Evolutionary conservation across 2,113 vertebrate genomes (phyloP).

Genomic region (Cervus canadensis): DNA sequence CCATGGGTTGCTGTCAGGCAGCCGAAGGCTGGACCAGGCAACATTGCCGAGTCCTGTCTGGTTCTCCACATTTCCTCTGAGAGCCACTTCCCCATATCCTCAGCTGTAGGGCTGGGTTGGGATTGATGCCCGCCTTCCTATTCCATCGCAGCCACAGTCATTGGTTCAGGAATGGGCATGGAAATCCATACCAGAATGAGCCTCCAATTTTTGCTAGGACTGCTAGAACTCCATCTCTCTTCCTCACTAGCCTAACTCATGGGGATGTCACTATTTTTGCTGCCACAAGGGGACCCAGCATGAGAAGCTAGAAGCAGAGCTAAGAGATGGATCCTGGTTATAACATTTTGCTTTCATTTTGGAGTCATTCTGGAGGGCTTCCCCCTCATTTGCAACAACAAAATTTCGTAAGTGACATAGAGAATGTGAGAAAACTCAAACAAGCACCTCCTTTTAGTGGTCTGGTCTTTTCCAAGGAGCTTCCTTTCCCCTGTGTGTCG

Average conservation of each 20-base stretch:
- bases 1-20: neutral
- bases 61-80: neutral
- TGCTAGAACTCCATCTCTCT: neutral
- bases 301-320: neutral
- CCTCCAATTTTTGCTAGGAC: neutral
- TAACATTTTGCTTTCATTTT: neutral
- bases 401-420: neutral
- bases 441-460: neutral
- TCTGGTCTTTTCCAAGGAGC: neutral
- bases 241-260: neutral
- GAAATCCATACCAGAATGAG: neutral
- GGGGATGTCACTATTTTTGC: neutral
- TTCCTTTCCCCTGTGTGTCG: neutral
- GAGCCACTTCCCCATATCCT: neutral
- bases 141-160: neutral
- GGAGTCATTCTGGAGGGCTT: neutral
- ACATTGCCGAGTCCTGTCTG: neutral
- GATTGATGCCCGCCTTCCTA: neutral
- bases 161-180: neutral
- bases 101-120: neutral
- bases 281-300: neutral
- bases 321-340: neutral
- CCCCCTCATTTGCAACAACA: neutral
- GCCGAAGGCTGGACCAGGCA: neutral
- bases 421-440: neutral